phyloP scores from a whole-genome alignment of 2,888 invertebrate species.

The Leucania comma region DNA sequence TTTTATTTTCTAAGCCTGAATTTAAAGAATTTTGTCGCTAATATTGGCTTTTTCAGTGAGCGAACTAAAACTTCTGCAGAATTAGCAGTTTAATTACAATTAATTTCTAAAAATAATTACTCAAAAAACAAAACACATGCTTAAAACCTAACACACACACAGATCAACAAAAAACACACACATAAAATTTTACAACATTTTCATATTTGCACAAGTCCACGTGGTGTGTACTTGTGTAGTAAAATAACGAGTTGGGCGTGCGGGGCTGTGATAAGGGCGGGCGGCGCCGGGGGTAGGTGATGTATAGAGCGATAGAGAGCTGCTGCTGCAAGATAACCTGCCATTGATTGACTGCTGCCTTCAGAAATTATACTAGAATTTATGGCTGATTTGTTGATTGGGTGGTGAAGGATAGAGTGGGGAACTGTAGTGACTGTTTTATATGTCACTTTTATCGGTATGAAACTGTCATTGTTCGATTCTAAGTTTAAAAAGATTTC shows the following conservation, averaged over 20 bases:
- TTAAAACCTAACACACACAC: conserved; percentile 14
- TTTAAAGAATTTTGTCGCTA: not conserved
- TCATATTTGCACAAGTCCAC: conserved; percentile 65
- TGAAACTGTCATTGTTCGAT: too few relatives aligned
- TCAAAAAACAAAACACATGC: conserved; percentile 16
- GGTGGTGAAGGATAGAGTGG: not conserved
- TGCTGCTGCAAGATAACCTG: conserved; percentile 71
- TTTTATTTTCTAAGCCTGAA: not conserved
- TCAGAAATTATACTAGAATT: conserved; percentile 65
- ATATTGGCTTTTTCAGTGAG: too few relatives aligned
- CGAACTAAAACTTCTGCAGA: not conserved
- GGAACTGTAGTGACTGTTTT: not conserved
- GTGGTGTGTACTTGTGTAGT: conserved; percentile 66
- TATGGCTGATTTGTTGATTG: conserved; percentile 36
- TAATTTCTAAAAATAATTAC: not conserved
- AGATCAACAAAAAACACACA: conserved; percentile 35
- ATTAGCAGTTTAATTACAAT: not conserved
- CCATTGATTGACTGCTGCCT: conserved; percentile 69
- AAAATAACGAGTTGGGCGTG: conserved; percentile 71
- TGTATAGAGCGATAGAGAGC: conserved; percentile 67
- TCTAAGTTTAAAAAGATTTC: too few relatives aligned
- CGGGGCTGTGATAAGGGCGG: conserved; percentile 68
- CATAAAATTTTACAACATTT: conserved; percentile 62
- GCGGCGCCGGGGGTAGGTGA: conserved; percentile 67
- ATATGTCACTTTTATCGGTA: too few relatives aligned